A percentile compares a stretch with the other conserved stretches of the same genome.
These are phyloP conservation scores for Cliona cf. orientalis DNA, from an alignment of 37 sponge, comb jelly and placozoan species.

Conservation along the genomic window DNA sequence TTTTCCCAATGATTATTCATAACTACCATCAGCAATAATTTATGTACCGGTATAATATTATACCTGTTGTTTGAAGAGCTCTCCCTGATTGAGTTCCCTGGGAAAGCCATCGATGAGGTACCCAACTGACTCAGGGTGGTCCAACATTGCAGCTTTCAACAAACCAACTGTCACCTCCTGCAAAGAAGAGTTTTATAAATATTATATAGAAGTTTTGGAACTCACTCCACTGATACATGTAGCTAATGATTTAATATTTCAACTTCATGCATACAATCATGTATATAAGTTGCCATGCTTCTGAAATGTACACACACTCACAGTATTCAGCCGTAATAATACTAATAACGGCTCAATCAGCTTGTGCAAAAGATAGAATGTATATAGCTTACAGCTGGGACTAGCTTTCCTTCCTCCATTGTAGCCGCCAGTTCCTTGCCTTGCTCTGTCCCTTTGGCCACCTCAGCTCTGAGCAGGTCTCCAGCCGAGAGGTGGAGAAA, in stretches of 20 bases:
- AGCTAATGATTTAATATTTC: too few species aligned
- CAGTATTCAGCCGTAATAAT: too few species aligned
- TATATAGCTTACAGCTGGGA: slow-evolving; percentile 68
- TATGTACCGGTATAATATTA: not conserved
- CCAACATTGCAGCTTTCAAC: slow-evolving; percentile 60
- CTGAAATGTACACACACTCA: too few species aligned
- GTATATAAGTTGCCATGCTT: too few species aligned
- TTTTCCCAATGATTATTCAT: too few species aligned
- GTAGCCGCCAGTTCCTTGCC: slow-evolving; percentile 70
- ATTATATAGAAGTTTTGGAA: too few species aligned
- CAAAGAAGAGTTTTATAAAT: too few species aligned
- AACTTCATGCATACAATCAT: too few species aligned
- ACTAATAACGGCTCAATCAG: not conserved
- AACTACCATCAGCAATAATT: too few species aligned
- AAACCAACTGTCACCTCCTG: slow-evolving; percentile 66
- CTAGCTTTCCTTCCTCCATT: slow-evolving; percentile 82
- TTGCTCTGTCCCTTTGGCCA: slow-evolving; percentile 65
- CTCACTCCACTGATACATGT: too few species aligned
- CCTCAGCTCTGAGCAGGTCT: slow-evolving; percentile 86
- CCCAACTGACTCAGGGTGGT: slow-evolving; percentile 38
- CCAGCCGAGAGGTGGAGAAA: slow-evolving; percentile 86
- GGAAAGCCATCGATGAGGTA: slow-evolving; percentile 93
- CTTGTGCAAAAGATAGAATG: too few species aligned
- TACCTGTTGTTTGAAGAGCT: slow-evolving; percentile 77
- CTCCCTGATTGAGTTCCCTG: slow-evolving; percentile 74